Percentiles rank a stretch among this genome's conserved stretches.
Evolutionary conservation across 2,888 invertebrate genomes (phyloP).

Genomic region (Pseudococcus longispinus): DNA sequence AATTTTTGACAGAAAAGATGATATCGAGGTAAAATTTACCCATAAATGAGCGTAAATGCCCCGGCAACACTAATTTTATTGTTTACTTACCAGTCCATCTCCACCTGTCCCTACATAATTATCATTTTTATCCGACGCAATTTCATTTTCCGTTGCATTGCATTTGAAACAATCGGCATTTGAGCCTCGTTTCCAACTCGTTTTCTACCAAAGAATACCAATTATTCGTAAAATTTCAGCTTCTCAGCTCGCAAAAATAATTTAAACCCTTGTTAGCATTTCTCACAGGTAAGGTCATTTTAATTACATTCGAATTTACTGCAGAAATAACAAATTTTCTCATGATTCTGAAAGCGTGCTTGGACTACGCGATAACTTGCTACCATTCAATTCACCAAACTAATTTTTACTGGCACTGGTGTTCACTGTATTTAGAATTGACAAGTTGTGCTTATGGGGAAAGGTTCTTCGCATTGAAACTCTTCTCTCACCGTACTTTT

Average conservation of each 20-base stretch:
- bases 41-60: background rate
- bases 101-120: background rate
- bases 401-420: background rate
- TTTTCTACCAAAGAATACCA: background rate
- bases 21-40: background rate
- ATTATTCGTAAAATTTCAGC: background rate
- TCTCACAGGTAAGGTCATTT: background rate
- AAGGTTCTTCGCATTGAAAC: too few species aligned
- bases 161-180: background rate
- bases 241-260: background rate
- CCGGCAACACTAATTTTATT: background rate
- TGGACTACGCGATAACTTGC: background rate
- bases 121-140: slow-evolving; percentile 33
- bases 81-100: slow-evolving; percentile 10
- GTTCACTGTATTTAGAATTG: background rate
- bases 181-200: background rate
- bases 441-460: background rate
- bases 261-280: background rate
- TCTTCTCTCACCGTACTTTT: background rate
- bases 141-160: background rate
- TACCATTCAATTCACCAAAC: background rate
- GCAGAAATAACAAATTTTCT: background rate
- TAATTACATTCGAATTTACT: background rate
- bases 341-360: background rate
- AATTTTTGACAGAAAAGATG: background rate